Base-by-base conservation (phyloP, 2,888 invertebrate genomes). In the Poecilobothrus nobilitatus region DNA sequence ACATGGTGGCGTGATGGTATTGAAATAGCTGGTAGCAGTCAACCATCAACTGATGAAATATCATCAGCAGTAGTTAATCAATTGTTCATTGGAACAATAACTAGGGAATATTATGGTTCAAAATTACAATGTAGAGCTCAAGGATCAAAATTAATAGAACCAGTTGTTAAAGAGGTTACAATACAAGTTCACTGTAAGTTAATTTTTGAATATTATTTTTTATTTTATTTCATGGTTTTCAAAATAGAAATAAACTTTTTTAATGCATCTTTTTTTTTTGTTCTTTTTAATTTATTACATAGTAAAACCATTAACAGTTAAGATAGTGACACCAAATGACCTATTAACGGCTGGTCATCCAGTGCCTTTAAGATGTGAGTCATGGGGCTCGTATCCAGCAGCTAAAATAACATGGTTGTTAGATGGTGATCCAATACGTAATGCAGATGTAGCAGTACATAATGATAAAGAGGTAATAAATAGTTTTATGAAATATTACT, bases 331-430 rank as follows among this genome's bases (percentile, higher is more conserved):
- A 37, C 87, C 88, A 69, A 89, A 88, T 73, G 90, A 90, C 66
- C 84, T 89, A 68, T 86, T 91, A 69, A 88, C 90, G 72, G 90
- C 90, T 9, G 90, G 91, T 9, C 88, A 88, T 76, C 87, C 90
- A 71, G 86, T 90, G 75, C 88, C 88, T 67, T 86, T 90, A 73
- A 87, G 88, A 71, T 93, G 93, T 80, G 91, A 91, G 76, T 89
- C 91, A 63, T 87, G 90, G 79, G 93, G 93, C 53, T 92, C 92
- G 66, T 89, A 89, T 79, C 93, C 93, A 27, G 88, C 92, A 18
- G 92, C 93, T 4, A 90, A 90, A 79, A 87, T 93, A 71, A 86
- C 89, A 76, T 93, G 92, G 93, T 86, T 90, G 72, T 84, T 93
- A 73, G 91, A 90, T 76, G 88, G 87, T 71, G 86, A 87, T 75